Evolutionary conservation across 2,888 invertebrate species (phyloP).

Genomic region (Coecobrya sp.): DNA sequence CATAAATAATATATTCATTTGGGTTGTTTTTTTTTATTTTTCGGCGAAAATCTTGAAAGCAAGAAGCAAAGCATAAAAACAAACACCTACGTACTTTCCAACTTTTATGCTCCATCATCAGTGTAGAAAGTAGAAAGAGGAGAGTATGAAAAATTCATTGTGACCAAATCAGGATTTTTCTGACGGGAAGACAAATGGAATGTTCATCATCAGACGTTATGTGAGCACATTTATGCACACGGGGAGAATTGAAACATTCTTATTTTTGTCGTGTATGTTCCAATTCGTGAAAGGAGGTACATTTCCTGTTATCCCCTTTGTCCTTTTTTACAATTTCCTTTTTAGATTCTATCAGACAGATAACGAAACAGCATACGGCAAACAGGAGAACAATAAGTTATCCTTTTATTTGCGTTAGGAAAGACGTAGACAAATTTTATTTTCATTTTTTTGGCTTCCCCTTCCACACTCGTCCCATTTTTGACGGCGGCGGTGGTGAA

Average conservation of each 20-base stretch:
- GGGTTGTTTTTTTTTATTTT: neutral
- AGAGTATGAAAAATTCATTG: constrained; percentile 13
- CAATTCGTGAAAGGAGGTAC: neutral
- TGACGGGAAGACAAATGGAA: neutral
- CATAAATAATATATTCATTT: neutral
- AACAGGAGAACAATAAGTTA: neutral
- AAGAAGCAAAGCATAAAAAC: neutral
- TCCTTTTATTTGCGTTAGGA: neutral
- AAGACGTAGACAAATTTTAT: neutral
- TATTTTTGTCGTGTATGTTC: neutral
- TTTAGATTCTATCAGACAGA: constrained; percentile 13
- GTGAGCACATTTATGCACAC: too few relatives aligned
- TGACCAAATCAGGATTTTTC: neutral
- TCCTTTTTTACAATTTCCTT: constrained; percentile 9
- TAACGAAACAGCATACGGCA: neutral
- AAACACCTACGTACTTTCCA: neutral
- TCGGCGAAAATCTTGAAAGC: neutral
- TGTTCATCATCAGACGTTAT: neutral
- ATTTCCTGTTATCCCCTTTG: constrained; percentile 24
- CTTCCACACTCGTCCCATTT: neutral
- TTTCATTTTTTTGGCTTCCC: neutral
- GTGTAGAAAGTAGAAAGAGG: neutral
- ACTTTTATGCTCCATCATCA: neutral
- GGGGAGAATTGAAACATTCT: constrained; percentile 3
- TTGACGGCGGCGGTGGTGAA: neutral